Percentiles rank a stretch among this genome's conserved stretches.
Evolutionary conservation across 2,113 vertebrate species (phyloP).

Genomic region (Numenius arquata): DNA sequence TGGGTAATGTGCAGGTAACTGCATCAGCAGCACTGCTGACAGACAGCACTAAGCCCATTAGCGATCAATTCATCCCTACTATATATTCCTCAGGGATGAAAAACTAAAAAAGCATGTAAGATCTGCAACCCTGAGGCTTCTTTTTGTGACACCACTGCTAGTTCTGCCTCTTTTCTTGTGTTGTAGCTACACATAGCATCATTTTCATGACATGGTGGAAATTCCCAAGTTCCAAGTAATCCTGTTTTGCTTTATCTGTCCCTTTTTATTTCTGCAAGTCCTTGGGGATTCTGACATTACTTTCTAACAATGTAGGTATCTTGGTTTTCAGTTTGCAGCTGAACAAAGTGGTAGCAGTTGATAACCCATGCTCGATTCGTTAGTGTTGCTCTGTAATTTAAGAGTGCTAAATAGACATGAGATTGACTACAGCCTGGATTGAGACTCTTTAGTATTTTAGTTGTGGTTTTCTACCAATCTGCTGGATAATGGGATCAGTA

Average conservation of each 20-base stretch:
- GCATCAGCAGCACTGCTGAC: neutral
- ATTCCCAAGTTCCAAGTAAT: constrained; percentile 43
- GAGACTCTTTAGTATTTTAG: neutral
- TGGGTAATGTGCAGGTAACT: neutral
- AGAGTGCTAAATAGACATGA: neutral
- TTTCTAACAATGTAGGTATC: neutral
- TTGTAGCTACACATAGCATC: neutral
- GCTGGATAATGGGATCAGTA: neutral
- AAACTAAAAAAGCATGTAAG: neutral
- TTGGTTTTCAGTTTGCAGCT: neutral
- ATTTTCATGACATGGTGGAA: neutral
- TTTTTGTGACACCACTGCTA: neutral
- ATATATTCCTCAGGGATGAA: neutral
- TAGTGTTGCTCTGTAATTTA: neutral
- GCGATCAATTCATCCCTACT: neutral
- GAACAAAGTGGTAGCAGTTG: neutral
- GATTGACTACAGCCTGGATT: neutral
- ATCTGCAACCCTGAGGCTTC: constrained; percentile 4
- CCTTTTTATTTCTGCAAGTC: constrained; percentile 17
- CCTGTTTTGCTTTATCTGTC: constrained; percentile 21
- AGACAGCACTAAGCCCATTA: neutral
- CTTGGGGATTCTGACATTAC: neutral
- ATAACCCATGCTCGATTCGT: neutral
- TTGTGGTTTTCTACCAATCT: neutral
- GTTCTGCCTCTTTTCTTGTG: neutral